Percentiles rank a stretch among this genome's conserved stretches.
Evolutionary conservation across 2,797 vertebrate genomes (phyloP).

Genomic region (Dromococcyx pavoninus): DNA sequence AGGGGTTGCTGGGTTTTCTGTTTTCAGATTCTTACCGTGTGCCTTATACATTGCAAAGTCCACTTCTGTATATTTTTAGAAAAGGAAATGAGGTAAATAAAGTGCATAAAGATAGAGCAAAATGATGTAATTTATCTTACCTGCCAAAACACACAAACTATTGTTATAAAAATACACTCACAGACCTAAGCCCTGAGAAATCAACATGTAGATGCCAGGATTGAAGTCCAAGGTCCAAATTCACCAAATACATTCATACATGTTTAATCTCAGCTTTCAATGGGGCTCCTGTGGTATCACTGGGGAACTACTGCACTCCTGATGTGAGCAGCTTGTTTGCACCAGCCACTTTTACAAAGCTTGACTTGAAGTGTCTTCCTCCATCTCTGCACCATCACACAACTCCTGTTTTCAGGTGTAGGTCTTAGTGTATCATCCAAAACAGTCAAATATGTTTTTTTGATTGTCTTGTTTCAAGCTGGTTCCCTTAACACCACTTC

Average conservation of each 20-base stretch:
- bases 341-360: neutral
- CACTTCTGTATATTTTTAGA: conserved; percentile 21
- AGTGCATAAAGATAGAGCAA: conserved; percentile 12
- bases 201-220: neutral
- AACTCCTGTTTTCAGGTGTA: accelerated
- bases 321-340: neutral
- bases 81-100: conserved; percentile 51
- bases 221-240: neutral
- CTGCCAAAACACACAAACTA: conserved; percentile 41
- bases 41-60: neutral
- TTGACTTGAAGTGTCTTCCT: neutral
- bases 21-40: neutral
- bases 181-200: neutral
- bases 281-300: neutral
- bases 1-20: conserved; percentile 5
- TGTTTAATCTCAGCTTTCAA: neutral
- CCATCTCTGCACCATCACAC: neutral
- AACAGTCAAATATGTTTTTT: neutral
- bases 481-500: neutral
- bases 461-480: neutral
- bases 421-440: neutral
- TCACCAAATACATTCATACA: neutral
- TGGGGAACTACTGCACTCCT: neutral
- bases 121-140: conserved; percentile 32
- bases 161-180: conserved; percentile 29